phyloP scores from a whole-genome alignment of 2,113 vertebrate genomes.

The Cyphotilapia sp. region DNA sequence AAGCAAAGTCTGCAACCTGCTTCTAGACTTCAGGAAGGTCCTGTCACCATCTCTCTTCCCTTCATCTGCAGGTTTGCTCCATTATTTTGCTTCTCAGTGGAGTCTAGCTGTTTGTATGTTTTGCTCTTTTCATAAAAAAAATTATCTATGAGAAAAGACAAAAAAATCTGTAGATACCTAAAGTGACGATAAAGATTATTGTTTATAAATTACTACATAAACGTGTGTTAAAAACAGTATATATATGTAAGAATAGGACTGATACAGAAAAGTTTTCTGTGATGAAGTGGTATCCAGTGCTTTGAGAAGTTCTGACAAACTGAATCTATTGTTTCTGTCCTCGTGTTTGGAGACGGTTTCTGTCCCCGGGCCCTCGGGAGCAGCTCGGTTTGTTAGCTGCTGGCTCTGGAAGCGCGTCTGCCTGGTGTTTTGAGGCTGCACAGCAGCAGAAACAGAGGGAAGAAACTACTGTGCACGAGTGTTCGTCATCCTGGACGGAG shows the following conservation, averaged over 20 bases:
- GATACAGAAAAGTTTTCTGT: background rate
- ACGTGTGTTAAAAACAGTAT: fast-evolving
- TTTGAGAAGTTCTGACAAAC: background rate
- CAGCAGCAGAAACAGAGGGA: background rate
- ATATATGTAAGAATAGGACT: background rate
- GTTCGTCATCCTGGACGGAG: background rate
- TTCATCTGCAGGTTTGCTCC: background rate
- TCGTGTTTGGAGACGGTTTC: background rate
- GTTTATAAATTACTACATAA: background rate
- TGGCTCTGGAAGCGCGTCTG: background rate
- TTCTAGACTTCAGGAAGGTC: background rate
- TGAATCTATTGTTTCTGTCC: background rate
- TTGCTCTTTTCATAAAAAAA: background rate
- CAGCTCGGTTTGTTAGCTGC: background rate
- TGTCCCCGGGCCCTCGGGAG: background rate
- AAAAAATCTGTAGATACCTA: background rate
- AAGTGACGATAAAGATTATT: fast-evolving
- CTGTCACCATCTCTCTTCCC: background rate
- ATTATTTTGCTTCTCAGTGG: fast-evolving
- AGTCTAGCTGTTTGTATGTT: background rate
- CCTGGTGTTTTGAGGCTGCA: background rate
- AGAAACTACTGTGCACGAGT: background rate
- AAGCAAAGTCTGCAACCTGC: background rate
- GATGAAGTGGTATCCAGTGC: fast-evolving
- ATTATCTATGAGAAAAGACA: fast-evolving